phyloP scores from a whole-genome alignment of 2,113 vertebrate species.

The Paradoxurus hermaphroditus region DNA sequence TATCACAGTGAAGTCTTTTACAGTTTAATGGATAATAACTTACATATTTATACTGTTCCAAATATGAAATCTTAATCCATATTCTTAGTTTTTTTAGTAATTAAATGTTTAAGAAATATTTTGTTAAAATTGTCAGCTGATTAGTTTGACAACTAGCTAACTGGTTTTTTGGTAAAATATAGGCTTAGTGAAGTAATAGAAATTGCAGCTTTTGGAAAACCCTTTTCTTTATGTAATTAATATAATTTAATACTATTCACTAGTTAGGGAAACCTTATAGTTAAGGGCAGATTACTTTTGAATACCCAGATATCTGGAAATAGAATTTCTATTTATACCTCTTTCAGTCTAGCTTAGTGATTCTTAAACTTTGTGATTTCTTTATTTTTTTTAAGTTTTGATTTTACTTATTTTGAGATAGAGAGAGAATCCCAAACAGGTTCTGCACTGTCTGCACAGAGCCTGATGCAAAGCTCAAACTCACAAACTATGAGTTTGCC shows the following conservation, averaged over 20 bases:
- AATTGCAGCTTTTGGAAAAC: background rate
- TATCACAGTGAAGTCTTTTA: background rate
- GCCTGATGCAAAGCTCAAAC: no score
- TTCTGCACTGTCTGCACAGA: no score
- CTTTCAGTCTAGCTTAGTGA: background rate
- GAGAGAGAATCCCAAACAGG: no score
- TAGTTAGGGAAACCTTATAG: background rate
- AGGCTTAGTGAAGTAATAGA: background rate
- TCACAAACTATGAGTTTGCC: no score
- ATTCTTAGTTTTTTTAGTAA: slow-evolving; percentile 21
- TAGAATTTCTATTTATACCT: background rate
- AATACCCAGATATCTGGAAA: background rate
- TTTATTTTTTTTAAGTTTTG: background rate
- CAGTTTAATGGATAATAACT: background rate
- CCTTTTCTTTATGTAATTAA: slow-evolving; percentile 7
- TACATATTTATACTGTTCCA: background rate
- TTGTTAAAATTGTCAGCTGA: background rate
- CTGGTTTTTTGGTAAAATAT: background rate
- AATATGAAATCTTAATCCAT: background rate
- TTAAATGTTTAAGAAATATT: background rate
- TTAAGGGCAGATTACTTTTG: background rate
- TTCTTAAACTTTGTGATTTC: slow-evolving; percentile 23
- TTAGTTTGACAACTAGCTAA: background rate
- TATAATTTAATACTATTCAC: background rate
- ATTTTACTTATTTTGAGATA: no score